Conservation (phyloP, 2,888 invertebrate genomes). For the Callosobruchus maculatus region DNA sequence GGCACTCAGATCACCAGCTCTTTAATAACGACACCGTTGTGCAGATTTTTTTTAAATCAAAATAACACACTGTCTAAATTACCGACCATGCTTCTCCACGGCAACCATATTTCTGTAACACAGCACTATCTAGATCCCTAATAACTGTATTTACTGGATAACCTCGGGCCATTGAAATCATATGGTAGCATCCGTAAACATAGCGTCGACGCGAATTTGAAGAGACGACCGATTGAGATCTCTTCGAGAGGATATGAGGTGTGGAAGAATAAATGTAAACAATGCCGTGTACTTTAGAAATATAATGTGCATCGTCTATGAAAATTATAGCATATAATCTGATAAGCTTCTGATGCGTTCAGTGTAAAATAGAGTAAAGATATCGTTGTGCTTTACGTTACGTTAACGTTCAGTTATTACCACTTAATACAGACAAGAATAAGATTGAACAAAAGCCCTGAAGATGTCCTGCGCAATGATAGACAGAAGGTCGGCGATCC, state of each 20-base stretch:
- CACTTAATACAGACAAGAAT: too few species aligned
- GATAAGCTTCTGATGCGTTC: neutral
- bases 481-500: too few species aligned
- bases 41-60: neutral
- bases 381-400: too few species aligned
- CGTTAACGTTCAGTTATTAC: too few species aligned
- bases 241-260: neutral
- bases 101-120: neutral
- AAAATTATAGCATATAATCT: neutral
- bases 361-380: too few species aligned
- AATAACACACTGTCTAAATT: neutral
- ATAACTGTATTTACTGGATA: neutral
- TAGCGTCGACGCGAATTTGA: neutral
- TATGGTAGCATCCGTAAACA: neutral
- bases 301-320: neutral
- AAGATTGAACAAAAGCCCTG: too few species aligned
- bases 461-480: too few species aligned
- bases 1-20: neutral
- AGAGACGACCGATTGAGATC: neutral
- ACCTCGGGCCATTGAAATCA: neutral
- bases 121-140: neutral
- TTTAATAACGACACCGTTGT: neutral
- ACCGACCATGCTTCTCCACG: neutral
- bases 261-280: neutral
- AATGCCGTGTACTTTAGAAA: neutral